A percentile compares a stretch with the other conserved stretches of the same genome.
Conservation (phyloP, 2,797 vertebrate genomes). For the Muraenolepis orangiensis region DNA sequence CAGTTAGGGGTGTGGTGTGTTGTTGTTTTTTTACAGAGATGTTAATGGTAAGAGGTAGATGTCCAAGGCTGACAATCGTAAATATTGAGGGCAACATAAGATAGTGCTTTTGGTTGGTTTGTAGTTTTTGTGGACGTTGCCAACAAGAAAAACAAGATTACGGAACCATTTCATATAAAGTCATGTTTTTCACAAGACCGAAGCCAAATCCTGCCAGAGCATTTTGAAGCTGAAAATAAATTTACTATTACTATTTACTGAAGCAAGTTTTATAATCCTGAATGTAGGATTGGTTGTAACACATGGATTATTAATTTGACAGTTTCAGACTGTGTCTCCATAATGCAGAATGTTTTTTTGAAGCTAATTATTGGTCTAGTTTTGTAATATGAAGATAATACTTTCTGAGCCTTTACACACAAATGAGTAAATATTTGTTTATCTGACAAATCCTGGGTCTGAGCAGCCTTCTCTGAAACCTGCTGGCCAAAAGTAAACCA, state of each 20-base stretch:
- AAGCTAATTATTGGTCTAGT: not conserved
- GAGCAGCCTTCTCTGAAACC: not conserved
- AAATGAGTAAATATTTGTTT: not conserved
- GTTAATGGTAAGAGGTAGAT: conserved; percentile 17
- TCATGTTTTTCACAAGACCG: not conserved
- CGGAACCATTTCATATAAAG: not conserved
- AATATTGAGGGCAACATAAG: not conserved
- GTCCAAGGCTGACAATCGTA: too few relatives aligned
- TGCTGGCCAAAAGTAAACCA: not conserved
- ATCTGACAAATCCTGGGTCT: not conserved
- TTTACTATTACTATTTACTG: not conserved
- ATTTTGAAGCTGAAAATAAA: not conserved
- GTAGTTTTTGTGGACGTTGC: not conserved
- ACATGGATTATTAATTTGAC: too few relatives aligned
- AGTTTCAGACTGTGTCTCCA: too few relatives aligned
- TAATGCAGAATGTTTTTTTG: not conserved
- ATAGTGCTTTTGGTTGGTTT: not conserved
- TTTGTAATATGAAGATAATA: not conserved
- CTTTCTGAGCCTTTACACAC: not conserved
- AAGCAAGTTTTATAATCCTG: not conserved
- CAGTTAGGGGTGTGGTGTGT: not conserved
- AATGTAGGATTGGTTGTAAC: too few relatives aligned
- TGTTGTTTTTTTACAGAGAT: conserved; percentile 34
- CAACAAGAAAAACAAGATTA: not conserved
- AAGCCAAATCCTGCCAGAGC: not conserved